Conservation (phyloP, 2,113 vertebrate species). For the Tetraodon nigroviridis region DNA sequence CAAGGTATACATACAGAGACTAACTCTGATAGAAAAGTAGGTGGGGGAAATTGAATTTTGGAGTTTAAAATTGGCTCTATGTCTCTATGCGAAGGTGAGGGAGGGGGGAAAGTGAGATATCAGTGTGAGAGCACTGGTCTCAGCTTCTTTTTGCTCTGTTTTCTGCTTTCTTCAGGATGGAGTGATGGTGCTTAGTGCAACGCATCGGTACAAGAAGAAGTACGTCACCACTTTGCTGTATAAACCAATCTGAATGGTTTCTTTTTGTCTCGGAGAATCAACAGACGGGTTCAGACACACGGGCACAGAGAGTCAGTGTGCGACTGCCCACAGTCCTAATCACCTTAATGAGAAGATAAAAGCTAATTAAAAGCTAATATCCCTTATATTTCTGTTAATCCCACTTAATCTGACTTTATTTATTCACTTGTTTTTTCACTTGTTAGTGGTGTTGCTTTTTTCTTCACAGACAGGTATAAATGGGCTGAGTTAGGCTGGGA, state of each 20-base stretch:
- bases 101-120: no score
- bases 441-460: constrained; percentile 12
- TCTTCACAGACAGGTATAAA: neutral
- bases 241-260: constrained; percentile 72
- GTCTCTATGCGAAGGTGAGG: neutral
- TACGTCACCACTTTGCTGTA: constrained; percentile 91
- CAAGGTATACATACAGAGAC: neutral
- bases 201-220: constrained; percentile 98
- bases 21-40: neutral
- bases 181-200: constrained; percentile 96
- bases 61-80: neutral
- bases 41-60: neutral
- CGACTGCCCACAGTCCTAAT: neutral
- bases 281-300: no score
- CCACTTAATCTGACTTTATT: constrained; percentile 27
- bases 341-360: neutral
- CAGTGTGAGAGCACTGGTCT: no score
- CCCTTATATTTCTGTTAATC: constrained; percentile 11
- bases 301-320: neutral
- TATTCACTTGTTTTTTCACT: constrained; percentile 16
- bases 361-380: neutral
- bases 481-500: neutral
- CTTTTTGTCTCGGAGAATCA: neutral
- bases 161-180: constrained; percentile 77
- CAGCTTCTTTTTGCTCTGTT: neutral